phyloP scores from a whole-genome alignment of 2,797 vertebrate species.

The Amphiprion clarkii region DNA sequence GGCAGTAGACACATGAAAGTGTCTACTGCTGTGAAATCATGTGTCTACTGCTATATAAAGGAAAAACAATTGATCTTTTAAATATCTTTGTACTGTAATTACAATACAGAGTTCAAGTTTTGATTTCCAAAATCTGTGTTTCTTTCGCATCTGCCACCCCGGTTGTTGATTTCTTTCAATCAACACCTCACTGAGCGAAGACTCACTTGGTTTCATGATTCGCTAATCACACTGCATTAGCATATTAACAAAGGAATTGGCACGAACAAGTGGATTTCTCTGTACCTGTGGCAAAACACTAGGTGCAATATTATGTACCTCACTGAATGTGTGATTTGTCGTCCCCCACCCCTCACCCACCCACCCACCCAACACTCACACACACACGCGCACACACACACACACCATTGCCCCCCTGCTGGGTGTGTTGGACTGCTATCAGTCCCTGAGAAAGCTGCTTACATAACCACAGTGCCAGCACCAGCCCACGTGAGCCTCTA shows the following conservation, averaged over 20 bases:
- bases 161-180: constrained; percentile 61
- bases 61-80: not conserved
- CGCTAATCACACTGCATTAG: constrained; percentile 69
- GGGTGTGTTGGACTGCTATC: constrained; percentile 78
- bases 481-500: constrained; percentile 71
- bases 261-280: constrained; percentile 54
- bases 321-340: constrained; percentile 66
- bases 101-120: constrained; percentile 23
- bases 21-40: too few relatives aligned
- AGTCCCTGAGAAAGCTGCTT: constrained; percentile 77
- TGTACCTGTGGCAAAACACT: constrained; percentile 77
- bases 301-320: constrained; percentile 57
- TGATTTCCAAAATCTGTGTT: constrained; percentile 29
- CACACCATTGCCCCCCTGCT: constrained; percentile 65
- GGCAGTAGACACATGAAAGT: not conserved
- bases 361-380: too few relatives aligned
- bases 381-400: constrained; percentile 33
- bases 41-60: not conserved
- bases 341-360: constrained; percentile 30
- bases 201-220: constrained; percentile 22
- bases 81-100: not conserved
- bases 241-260: constrained; percentile 82
- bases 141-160: constrained; percentile 25
- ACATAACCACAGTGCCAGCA: constrained; percentile 74
- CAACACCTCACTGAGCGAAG: constrained; percentile 66